Percentiles rank a stretch among this genome's conserved stretches.
phyloP scores from a whole-genome alignment of 2,113 vertebrate species.

The Dryoscopus gambensis region DNA sequence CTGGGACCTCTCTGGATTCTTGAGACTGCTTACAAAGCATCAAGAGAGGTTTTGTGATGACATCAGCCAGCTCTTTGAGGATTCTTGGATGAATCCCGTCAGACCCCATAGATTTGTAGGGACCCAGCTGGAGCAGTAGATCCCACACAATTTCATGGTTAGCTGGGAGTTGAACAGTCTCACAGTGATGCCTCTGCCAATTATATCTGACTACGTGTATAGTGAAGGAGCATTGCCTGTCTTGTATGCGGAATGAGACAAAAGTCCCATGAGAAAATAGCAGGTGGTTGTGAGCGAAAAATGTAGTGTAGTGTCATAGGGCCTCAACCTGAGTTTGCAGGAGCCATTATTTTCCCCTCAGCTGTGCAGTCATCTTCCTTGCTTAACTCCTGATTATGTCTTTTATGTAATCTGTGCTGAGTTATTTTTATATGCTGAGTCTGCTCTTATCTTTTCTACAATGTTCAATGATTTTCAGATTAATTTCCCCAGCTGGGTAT shows the following conservation, averaged over 20 bases:
- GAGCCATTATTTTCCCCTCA: neutral
- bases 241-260: neutral
- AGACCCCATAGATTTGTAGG: neutral
- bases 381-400: neutral
- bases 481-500: neutral
- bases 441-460: neutral
- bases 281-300: neutral
- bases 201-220: neutral
- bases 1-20: neutral
- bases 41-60: neutral
- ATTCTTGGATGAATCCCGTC: neutral
- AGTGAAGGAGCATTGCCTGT: neutral
- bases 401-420: neutral
- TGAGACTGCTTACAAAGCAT: rapidly evolving
- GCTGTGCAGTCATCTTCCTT: neutral
- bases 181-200: neutral
- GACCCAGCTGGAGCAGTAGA: neutral
- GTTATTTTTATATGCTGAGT: neutral
- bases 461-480: neutral
- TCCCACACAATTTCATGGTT: neutral
- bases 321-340: neutral
- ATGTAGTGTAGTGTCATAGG: neutral
- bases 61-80: neutral
- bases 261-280: neutral
- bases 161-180: neutral